Conservation (phyloP, 2,797 vertebrate genomes). For the Lepus townsendii region DNA sequence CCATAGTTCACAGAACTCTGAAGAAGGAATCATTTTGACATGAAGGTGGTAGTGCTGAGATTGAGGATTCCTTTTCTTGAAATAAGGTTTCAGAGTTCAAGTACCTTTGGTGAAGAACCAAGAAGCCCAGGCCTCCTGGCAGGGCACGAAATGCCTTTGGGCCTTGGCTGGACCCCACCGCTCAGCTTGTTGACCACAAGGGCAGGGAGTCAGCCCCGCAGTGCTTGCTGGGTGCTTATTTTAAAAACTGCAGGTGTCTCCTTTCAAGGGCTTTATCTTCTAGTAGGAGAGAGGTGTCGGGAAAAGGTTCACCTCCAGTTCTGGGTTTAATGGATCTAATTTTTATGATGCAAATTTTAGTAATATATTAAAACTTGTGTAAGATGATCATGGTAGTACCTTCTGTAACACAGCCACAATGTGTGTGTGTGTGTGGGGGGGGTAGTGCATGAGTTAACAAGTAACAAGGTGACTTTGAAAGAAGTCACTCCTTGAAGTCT, state of each 20-base stretch:
- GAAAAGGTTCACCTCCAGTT: neutral
- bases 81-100: neutral
- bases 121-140: neutral
- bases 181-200: fast-evolving
- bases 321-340: neutral
- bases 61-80: neutral
- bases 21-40: neutral
- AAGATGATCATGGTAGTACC: neutral
- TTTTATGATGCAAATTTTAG: neutral
- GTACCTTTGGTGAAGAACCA: neutral
- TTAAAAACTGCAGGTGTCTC: neutral
- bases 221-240: neutral
- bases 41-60: neutral
- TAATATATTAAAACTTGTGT: neutral
- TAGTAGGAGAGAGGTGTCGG: neutral
- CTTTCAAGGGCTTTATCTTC: neutral
- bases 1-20: neutral
- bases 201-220: fast-evolving
- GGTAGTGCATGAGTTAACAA: neutral
- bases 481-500: neutral
- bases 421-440: neutral
- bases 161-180: neutral
- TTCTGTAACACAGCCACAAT: neutral
- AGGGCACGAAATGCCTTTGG: neutral
- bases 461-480: neutral